Conservation (phyloP, 2,797 vertebrate species). For the Myotis vivesi region DNA sequence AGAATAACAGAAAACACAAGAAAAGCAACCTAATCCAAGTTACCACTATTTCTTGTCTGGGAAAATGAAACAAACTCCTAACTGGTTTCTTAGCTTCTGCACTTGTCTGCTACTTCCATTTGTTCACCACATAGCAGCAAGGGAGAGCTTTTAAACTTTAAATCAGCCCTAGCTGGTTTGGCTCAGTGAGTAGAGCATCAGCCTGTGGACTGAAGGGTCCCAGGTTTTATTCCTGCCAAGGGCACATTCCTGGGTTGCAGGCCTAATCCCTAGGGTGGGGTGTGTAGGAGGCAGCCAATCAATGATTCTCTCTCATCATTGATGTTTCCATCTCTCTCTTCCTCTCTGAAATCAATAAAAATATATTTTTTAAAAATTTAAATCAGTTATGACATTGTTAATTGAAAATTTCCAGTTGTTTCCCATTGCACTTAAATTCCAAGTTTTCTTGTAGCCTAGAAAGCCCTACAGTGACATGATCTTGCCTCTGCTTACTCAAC, state of each 20-base stretch:
- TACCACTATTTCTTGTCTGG: neutral
- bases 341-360: neutral
- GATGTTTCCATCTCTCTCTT: too few relatives aligned
- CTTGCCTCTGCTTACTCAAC: neutral
- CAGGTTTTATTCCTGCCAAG: too few relatives aligned
- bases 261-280: too few relatives aligned
- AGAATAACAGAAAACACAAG: neutral
- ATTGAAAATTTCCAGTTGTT: constrained; percentile 8
- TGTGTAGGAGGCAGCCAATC: too few relatives aligned
- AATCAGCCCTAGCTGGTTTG: neutral
- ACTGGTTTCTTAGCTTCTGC: neutral
- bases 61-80: neutral
- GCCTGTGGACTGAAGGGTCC: too few relatives aligned
- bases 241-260: too few relatives aligned
- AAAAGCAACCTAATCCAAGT: neutral
- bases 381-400: neutral
- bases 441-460: neutral
- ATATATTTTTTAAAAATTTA: neutral
- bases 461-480: neutral
- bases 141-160: too few relatives aligned
- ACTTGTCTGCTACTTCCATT: neutral
- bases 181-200: too few relatives aligned
- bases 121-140: neutral
- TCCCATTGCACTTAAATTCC: neutral
- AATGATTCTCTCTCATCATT: too few relatives aligned